Conservation (phyloP, 2,888 invertebrate species). For the Dilophus febrilis region DNA sequence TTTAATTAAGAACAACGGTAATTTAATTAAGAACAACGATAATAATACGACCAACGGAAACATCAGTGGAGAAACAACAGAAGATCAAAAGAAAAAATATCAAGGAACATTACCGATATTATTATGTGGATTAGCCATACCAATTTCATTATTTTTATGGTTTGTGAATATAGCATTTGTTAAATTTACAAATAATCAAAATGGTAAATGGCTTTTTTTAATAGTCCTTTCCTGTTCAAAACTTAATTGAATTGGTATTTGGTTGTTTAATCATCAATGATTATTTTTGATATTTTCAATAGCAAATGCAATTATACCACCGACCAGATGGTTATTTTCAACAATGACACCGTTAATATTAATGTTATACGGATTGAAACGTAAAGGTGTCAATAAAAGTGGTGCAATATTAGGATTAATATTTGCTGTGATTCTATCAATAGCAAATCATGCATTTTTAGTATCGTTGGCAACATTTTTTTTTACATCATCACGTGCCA, state of each 20-base stretch:
- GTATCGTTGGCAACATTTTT: constrained; percentile 60
- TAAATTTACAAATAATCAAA: constrained; percentile 32
- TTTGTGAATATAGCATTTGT: constrained; percentile 51
- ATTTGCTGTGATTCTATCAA: constrained; percentile 58
- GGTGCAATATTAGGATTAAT: constrained; percentile 54
- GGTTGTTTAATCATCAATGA: neutral
- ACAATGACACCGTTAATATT: constrained; percentile 39
- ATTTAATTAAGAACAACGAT: too few species aligned
- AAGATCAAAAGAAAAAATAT: too few species aligned
- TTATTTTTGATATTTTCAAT: neutral
- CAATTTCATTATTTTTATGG: constrained; percentile 63
- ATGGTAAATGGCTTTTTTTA: too few species aligned
- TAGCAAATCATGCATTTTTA: constrained; percentile 62
- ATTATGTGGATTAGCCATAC: constrained; percentile 49
- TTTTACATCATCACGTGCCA: constrained; percentile 60
- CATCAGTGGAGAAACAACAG: too few species aligned
- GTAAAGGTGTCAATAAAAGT: constrained; percentile 47
- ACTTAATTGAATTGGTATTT: neutral
- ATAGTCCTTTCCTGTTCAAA: neutral
- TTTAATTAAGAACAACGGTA: too few species aligned
- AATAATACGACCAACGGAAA: too few species aligned
- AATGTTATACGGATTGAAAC: constrained; percentile 46
- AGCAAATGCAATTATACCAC: constrained; percentile 20
- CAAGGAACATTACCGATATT: constrained; percentile 32
- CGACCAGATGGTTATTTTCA: constrained; percentile 27